phyloP scores from a whole-genome alignment of 2,113 vertebrate species.

The Donacobius atricapilla region DNA sequence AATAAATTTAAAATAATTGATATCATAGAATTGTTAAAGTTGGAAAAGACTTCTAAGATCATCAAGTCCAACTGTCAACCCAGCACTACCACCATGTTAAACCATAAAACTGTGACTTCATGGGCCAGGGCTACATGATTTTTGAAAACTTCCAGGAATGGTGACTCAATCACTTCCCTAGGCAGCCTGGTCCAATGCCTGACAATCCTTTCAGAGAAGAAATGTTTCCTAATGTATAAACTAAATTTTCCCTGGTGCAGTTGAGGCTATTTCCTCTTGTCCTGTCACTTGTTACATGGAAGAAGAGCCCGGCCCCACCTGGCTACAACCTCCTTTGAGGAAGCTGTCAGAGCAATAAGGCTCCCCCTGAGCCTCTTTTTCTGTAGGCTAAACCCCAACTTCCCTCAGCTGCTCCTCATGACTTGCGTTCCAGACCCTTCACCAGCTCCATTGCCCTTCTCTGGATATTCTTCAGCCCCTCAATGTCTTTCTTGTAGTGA shows the following conservation, averaged over 20 bases:
- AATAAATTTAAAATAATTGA: not conserved
- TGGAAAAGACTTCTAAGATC: not conserved
- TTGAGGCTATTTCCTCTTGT: not conserved
- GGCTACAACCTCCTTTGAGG: not conserved
- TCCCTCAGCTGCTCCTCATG: not conserved
- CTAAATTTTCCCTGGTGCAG: not conserved
- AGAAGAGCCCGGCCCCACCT: not conserved
- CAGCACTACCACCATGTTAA: not conserved
- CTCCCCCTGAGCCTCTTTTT: not conserved
- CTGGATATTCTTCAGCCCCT: rapidly evolving
- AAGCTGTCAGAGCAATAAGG: not conserved
- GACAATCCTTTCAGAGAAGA: not conserved
- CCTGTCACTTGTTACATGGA: too few relatives aligned
- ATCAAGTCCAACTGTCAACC: not conserved
- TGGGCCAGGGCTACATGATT: not conserved
- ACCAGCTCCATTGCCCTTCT: not conserved
- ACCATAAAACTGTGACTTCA: not conserved
- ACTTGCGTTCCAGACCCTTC: not conserved
- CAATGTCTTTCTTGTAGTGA: not conserved
- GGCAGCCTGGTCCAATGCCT: not conserved
- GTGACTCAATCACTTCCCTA: not conserved
- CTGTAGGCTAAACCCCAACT: not conserved
- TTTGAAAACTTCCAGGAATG: not conserved
- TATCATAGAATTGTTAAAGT: not conserved
- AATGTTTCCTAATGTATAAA: not conserved